A percentile compares a stretch with the other conserved stretches of the same genome.
Conservation (phyloP, 2,113 vertebrate genomes). For the Laticauda colubrina region DNA sequence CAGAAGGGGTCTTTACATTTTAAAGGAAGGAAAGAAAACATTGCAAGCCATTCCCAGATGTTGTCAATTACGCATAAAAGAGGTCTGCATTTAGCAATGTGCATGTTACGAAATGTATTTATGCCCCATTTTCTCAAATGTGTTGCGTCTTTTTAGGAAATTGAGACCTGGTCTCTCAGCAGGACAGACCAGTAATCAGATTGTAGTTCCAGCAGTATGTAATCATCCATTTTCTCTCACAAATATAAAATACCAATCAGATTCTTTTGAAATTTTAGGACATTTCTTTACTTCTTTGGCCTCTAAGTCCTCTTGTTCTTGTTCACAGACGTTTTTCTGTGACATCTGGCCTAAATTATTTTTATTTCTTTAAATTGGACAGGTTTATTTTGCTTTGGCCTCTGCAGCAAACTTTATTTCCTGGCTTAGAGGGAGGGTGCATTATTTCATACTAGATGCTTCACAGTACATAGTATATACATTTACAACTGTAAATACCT, state of each 20-base stretch:
- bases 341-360: conserved; percentile 37
- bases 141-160: conserved; percentile 59
- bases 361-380: conserved; percentile 45
- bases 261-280: neutral
- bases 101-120: conserved; percentile 11
- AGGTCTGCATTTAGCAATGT: conserved; percentile 6
- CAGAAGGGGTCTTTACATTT: neutral
- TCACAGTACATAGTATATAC: neutral
- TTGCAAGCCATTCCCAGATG: conserved; percentile 12
- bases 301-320: neutral
- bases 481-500: conserved; percentile 1
- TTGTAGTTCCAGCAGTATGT: conserved; percentile 69
- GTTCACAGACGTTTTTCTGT: neutral
- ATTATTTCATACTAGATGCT: conserved; percentile 4
- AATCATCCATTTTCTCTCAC: neutral
- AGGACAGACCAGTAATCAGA: conserved; percentile 79
- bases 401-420: conserved; percentile 36
- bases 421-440: conserved; percentile 39
- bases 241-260: neutral
- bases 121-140: conserved; percentile 18
- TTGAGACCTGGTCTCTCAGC: conserved; percentile 64
- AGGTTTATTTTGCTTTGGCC: conserved; percentile 21
- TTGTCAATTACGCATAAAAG: conserved; percentile 20
- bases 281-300: conserved; percentile 7
- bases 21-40: neutral